Base-by-base conservation (phyloP, 2,888 invertebrate genomes). In the Sinotaia quadrata region DNA sequence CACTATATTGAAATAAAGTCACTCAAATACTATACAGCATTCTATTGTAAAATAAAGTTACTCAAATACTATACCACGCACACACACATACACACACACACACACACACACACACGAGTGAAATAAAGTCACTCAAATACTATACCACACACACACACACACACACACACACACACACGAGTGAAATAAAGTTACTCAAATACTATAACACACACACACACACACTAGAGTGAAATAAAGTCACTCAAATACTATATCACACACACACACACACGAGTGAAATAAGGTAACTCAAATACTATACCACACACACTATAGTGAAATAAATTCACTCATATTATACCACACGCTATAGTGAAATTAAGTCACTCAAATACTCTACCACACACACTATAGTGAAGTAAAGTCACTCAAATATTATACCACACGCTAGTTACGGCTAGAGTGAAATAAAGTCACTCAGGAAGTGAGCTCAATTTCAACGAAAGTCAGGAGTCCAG, bases 121-220 rank as follows among this genome's bases (percentile, higher is more conserved):
- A 41, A 41, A 12, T 41, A 10, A 41, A 41, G 10, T 41, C 41
- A 41, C 10, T 41, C 18, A 10, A 41, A 18, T 41, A 12, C 41
- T 12, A 41, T 41, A 12, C 41, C 10, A 41, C 41, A 41, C 41
- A 41, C 41, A 41, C 41, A 41, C 41, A 41, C 41, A 41, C 41
- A 49, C 49, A 49, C 49, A 49, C 49, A 49, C 49, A 49, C 8
- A 49, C 49, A 49, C 49, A 49, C 49, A 49, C 49, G 24, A 15
- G 21, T 49, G 49, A 8, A 54, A 54, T 31, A 54, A 1, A 2
- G 33, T 56, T 49, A 31, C 12, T 49, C 36, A n/a, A n/a, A n/a
- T n/a, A n/a, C n/a, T n/a, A n/a, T n/a, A n/a, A n/a, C n/a, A n/a
- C n/a, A n/a, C n/a, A n/a, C n/a, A n/a, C n/a, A n/a, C n/a, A n/a